These are phyloP conservation scores for Porites lutea DNA, from an alignment of 64 coral and sea anemone genomes.

Conservation along the genomic window DNA sequence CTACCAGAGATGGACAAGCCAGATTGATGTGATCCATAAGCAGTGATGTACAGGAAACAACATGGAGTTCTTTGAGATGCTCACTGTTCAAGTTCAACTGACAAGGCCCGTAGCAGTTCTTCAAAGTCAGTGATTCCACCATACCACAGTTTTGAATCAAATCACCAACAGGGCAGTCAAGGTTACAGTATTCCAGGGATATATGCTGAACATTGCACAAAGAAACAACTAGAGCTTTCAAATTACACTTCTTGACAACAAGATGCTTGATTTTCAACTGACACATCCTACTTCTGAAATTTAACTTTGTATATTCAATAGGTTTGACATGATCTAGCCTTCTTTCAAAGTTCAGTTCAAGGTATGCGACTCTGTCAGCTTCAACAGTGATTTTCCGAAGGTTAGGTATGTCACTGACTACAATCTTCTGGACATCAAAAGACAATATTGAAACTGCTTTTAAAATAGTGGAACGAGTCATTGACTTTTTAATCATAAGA, in stretches of 20 bases:
- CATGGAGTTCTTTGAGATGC: slow-evolving; percentile 55
- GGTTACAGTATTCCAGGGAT: slow-evolving; percentile 79
- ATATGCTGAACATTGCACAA: slow-evolving; percentile 64
- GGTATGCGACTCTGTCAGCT: slow-evolving; percentile 36
- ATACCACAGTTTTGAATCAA: slow-evolving; percentile 52
- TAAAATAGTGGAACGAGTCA: slow-evolving; percentile 68
- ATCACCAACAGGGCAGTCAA: slow-evolving; percentile 58
- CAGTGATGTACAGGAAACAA: slow-evolving; percentile 67
- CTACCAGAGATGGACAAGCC: slow-evolving; percentile 72
- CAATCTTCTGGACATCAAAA: slow-evolving; percentile 35
- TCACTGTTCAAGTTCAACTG: slow-evolving; percentile 65
- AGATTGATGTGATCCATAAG: slow-evolving; percentile 83
- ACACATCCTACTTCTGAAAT: slow-evolving; percentile 36
- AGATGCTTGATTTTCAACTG: slow-evolving; percentile 52
- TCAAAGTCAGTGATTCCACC: slow-evolving; percentile 60
- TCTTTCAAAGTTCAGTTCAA: slow-evolving; percentile 91
- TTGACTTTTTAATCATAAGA: slow-evolving; percentile 72
- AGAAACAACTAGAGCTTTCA: slow-evolving; percentile 52
- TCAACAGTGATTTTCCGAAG: slow-evolving; percentile 73
- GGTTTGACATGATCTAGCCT: slow-evolving; percentile 87
- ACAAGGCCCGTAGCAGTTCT: slow-evolving; percentile 87
- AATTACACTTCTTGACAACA: slow-evolving; percentile 73
- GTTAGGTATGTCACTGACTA: slow-evolving; percentile 82
- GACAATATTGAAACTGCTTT: slow-evolving; percentile 69
- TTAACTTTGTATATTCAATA: slow-evolving; percentile 74